Conservation (phyloP, 2,113 vertebrate species). For the Siniperca knerii region DNA sequence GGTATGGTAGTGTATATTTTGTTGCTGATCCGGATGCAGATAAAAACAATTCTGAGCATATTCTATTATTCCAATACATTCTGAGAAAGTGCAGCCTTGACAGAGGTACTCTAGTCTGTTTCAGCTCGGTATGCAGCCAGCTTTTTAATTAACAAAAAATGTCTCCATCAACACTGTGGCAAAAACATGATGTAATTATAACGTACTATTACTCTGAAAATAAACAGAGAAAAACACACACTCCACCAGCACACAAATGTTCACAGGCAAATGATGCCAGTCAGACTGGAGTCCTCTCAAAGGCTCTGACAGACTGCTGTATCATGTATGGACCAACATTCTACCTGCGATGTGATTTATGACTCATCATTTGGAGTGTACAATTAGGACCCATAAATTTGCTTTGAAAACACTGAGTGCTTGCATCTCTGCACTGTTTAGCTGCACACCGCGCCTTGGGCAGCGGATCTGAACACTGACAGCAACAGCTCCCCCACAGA, state of each 20-base stretch:
- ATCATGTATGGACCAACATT: slow-evolving; percentile 33
- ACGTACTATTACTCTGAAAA: slow-evolving; percentile 40
- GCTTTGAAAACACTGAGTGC: slow-evolving; percentile 56
- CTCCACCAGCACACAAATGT: slow-evolving; percentile 21
- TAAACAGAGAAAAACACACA: slow-evolving; percentile 56
- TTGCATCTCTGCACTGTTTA: slow-evolving; percentile 48
- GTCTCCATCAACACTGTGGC: slow-evolving; percentile 50
- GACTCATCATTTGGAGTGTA: slow-evolving; percentile 60
- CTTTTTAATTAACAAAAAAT: slow-evolving; percentile 42
- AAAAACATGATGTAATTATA: slow-evolving; percentile 58
- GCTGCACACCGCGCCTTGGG: slow-evolving; percentile 46
- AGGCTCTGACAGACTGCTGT: slow-evolving; percentile 24
- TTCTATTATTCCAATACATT: slow-evolving; percentile 18
- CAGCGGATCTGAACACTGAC: slow-evolving; percentile 29
- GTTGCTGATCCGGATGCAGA: background rate
- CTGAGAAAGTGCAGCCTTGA: background rate
- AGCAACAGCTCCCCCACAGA: slow-evolving; percentile 39
- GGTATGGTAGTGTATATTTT: background rate
- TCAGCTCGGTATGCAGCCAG: slow-evolving; percentile 7
- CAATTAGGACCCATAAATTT: slow-evolving; percentile 71
- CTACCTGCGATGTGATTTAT: slow-evolving; percentile 68
- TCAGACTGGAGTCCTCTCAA: slow-evolving; percentile 39
- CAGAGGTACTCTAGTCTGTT: slow-evolving; percentile 4
- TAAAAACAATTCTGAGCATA: background rate
- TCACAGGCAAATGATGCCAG: slow-evolving; percentile 55